phyloP scores from a whole-genome alignment of 2,888 invertebrate species.

The Xiphydria camelus region DNA sequence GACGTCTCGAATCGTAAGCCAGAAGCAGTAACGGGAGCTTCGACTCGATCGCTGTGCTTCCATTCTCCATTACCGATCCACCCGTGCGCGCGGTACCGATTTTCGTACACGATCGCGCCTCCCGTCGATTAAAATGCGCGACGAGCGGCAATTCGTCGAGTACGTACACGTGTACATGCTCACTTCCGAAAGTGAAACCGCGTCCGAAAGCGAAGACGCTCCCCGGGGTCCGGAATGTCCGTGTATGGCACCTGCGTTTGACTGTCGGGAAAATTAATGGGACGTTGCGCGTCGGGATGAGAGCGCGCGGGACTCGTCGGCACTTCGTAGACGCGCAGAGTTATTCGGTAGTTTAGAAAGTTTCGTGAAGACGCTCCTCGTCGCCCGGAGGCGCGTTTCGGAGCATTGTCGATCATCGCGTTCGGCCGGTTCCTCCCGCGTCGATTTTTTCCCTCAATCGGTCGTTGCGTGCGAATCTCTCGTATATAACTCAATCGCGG shows the following conservation, averaged over 20 bases:
- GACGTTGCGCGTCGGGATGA: slow-evolving; percentile 3
- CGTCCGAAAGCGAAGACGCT: slow-evolving; percentile 11
- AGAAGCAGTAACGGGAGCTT: too few relatives aligned
- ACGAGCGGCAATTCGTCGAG: too few relatives aligned
- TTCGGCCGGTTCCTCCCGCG: background rate
- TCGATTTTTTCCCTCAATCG: slow-evolving; percentile 5
- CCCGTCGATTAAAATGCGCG: slow-evolving; percentile 14
- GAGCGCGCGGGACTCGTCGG: background rate
- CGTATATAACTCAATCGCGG: too few relatives aligned
- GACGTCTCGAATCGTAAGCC: too few relatives aligned
- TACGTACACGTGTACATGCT: background rate
- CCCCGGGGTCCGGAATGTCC: background rate
- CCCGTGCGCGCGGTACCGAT: too few relatives aligned
- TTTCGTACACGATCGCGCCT: slow-evolving; percentile 25
- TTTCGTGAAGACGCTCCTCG: slow-evolving; percentile 31
- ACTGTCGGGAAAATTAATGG: slow-evolving; percentile 21
- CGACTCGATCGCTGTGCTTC: too few relatives aligned
- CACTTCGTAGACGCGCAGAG: slow-evolving; percentile 6
- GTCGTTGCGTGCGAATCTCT: slow-evolving; percentile 1
- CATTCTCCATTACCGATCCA: too few relatives aligned
- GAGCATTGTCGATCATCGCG: background rate
- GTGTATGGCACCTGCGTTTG: background rate
- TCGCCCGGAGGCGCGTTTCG: slow-evolving; percentile 21
- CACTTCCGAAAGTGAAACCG: slow-evolving; percentile 39
- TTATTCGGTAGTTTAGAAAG: slow-evolving; percentile 44